A percentile compares a stretch with the other conserved stretches of the same genome.
Conservation (phyloP, 1,140 invertebrate species). For the Lucilia cuprina region DNA sequence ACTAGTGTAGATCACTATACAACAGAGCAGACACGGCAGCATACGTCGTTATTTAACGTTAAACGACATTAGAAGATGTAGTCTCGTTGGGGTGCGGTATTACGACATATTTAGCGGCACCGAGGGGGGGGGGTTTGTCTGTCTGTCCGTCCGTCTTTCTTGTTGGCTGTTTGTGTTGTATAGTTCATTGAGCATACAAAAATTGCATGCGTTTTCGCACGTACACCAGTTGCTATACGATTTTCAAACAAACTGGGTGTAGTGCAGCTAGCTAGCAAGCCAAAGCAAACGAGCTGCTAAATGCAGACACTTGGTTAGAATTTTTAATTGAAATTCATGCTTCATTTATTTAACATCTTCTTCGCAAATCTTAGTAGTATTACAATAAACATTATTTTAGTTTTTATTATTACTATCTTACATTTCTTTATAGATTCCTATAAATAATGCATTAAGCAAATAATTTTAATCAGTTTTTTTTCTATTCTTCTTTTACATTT, state of each 20-base stretch:
- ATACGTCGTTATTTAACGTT: slow-evolving; percentile 2
- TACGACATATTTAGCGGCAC: neutral
- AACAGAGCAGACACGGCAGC: neutral
- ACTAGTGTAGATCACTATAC: neutral
- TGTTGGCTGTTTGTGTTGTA: too few relatives aligned
- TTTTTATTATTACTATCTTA: neutral
- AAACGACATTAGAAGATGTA: neutral
- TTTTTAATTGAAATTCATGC: neutral
- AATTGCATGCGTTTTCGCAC: slow-evolving; percentile 61
- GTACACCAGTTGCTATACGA: slow-evolving; percentile 47
- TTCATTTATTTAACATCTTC: neutral
- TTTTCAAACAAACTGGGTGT: slow-evolving; percentile 31
- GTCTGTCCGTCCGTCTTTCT: too few relatives aligned
- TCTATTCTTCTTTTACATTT: neutral
- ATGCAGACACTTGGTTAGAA: neutral
- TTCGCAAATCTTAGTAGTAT: neutral
- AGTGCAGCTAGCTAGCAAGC: neutral
- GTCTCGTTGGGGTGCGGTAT: neutral
- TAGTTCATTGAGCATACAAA: slow-evolving; percentile 22
- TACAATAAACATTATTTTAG: neutral
- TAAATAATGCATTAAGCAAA: too few relatives aligned
- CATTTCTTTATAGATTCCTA: neutral
- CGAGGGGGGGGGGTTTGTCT: neutral
- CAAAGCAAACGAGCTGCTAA: neutral
- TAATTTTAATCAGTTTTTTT: too few relatives aligned